phyloP scores from a whole-genome alignment of 37 sponge, comb jelly and placozoan genomes.

The Agelas oroides region DNA sequence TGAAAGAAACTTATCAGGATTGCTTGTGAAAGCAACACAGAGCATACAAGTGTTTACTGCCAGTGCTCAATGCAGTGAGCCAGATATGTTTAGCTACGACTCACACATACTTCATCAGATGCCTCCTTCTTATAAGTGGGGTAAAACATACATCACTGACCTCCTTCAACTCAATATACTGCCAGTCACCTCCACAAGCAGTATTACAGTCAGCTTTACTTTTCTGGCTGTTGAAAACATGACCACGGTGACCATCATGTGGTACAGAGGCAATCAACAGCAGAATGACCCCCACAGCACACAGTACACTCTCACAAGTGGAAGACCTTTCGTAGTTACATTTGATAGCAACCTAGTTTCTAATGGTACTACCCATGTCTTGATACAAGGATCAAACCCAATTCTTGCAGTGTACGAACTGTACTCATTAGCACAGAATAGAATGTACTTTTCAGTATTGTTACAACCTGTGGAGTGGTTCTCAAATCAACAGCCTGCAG shows the following conservation, averaged over 20 bases:
- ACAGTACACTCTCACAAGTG: no score
- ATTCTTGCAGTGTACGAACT: not conserved
- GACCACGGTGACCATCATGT: not conserved
- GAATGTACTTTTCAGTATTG: not conserved
- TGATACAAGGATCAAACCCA: not conserved
- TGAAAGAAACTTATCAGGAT: not conserved
- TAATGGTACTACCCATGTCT: not conserved
- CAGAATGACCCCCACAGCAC: not conserved
- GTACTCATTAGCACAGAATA: not conserved
- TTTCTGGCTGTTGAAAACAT: no score
- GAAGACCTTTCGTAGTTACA: no score
- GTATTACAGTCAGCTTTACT: no score
- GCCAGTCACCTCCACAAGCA: not conserved
- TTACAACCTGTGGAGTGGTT: conserved; percentile 19
- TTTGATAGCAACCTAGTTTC: no score
- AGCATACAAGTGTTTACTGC: not conserved
- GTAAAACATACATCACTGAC: not conserved
- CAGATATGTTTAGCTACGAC: not conserved
- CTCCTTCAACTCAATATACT: not conserved
- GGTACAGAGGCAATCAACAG: not conserved
- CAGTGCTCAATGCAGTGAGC: not conserved
- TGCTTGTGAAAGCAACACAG: not conserved
- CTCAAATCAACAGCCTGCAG: not conserved
- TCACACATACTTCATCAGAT: not conserved
- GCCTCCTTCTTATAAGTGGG: not conserved